Base-by-base conservation (phyloP, 2,888 invertebrate genomes). In the Drosophila merina region DNA sequence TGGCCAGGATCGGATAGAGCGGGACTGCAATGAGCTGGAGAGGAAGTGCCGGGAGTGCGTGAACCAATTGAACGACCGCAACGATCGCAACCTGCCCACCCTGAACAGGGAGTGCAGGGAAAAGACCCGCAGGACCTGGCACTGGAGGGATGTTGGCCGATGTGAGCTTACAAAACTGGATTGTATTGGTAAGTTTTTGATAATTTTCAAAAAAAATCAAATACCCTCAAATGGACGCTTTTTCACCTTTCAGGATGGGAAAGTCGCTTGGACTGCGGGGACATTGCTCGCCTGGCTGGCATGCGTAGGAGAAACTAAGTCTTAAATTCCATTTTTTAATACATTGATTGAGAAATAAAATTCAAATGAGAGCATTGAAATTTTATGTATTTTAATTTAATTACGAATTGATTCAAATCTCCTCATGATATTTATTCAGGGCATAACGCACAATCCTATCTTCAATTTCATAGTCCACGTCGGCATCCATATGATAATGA, bases 401-500 rank as follows among this genome's bases (percentile, higher is more conserved):
- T 56, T 20, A 38, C 1, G 10, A 9, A 2, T 8, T 5, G 8
- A 38, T 4, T 30, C 28, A 68, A 40, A 47, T 68, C 33, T 68
- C 67, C 26, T 68, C 44, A 6, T 25, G 51, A 12, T n/a, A 12
- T n/a, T 42, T 57, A 4, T 47, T 38, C 68, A 68, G 25, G 2
- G 68, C 58, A 48, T 68, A 68, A 2, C 68, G 50, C 12, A 69
- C 68, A 7, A 68, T 36, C 12, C 68, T 14, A 48, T 68, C 68
- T 52, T 69, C 58, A 14, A 68, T 57, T 57, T 70, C 40, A 12
- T 48, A 33, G 12, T 52, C 25, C 14, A 31, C 5, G n/a, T n/a
- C 9, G 5, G 7, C 9, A 44, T 44, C 47, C 4, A 8, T 4
- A 7, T 1, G 25, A 31, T 49, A 4, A 26, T 26, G 3, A 4